These are phyloP conservation scores for Spialia ferax DNA, from an alignment of 2,888 invertebrate species.

Conservation along the genomic window DNA sequence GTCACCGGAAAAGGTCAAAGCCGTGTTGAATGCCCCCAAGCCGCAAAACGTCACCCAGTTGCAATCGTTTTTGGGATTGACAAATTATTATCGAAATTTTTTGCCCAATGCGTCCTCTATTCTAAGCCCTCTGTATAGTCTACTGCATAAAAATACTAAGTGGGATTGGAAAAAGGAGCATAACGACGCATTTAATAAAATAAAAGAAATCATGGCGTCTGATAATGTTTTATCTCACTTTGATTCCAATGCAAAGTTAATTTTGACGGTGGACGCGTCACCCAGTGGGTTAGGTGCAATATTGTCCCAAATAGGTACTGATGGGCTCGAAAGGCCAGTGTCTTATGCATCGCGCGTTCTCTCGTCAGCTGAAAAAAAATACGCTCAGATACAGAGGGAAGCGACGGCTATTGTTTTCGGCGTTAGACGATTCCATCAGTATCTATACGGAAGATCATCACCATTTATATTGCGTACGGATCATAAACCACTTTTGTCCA, in stretches of 20 bases:
- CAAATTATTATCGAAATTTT: neutral
- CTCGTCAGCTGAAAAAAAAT: neutral
- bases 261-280: neutral
- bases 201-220: neutral
- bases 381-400: slow-evolving; percentile 1
- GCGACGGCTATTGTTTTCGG: neutral
- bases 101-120: neutral
- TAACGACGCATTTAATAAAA: neutral
- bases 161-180: neutral
- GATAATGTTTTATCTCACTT: neutral
- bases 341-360: neutral
- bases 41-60: neutral
- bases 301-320: neutral
- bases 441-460: neutral
- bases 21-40: neutral
- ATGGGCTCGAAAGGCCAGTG: neutral
- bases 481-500: neutral
- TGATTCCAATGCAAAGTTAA: neutral
- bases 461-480: neutral
- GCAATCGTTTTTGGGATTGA: neutral
- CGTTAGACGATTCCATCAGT: slow-evolving; percentile 4
- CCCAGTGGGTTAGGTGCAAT: neutral
- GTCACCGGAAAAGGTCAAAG: neutral
- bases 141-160: slow-evolving; percentile 1
- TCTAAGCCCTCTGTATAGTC: neutral